A percentile compares a stretch with the other conserved stretches of the same genome.
Conservation (phyloP, 2,797 vertebrate genomes). For the Pangasius krempfi region DNA sequence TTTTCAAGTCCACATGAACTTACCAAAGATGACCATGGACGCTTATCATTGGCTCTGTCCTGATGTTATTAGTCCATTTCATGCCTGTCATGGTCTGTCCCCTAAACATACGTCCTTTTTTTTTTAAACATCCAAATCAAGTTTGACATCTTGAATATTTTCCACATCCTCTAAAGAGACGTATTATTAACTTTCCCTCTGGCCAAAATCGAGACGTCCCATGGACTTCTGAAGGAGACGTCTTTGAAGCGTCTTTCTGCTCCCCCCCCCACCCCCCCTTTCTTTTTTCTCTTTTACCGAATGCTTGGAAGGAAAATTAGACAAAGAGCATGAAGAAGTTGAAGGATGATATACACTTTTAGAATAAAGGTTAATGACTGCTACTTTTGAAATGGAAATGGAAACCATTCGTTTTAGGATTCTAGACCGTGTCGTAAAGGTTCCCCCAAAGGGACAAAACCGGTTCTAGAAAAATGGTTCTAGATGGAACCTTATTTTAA, state of each 20-base stretch:
- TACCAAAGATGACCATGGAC: neutral
- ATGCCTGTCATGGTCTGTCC: neutral
- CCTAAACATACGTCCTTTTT: neutral
- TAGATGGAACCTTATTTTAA: neutral
- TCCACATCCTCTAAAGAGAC: constrained; percentile 2
- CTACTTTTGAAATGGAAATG: neutral
- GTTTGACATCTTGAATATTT: constrained; percentile 24
- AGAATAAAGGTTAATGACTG: neutral
- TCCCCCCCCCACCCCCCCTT: too few species aligned
- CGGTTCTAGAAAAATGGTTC: neutral
- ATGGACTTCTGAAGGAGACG: constrained; percentile 11
- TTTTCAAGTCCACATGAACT: neutral
- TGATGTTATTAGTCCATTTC: neutral
- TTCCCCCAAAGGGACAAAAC: neutral
- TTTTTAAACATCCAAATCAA: neutral
- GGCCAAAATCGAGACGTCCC: constrained; percentile 59
- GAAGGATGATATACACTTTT: neutral
- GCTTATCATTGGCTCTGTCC: neutral
- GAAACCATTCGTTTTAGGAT: neutral
- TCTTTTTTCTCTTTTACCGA: neutral
- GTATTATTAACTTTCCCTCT: constrained; percentile 16
- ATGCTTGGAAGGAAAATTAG: neutral
- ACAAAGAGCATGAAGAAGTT: neutral
- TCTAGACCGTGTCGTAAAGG: too few species aligned
- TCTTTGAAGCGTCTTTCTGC: constrained; percentile 5